Percentiles rank a stretch among this genome's conserved stretches.
These are phyloP conservation scores for pig (Sus scrofa) DNA, from an alignment of 2,113 vertebrate species.

Conservation along the genomic window T2T-Sscrofa CM000818.6:96706001-96706500, in stretches of 20 bases:
- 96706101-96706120: background rate
- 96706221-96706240: background rate
- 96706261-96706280: background rate
- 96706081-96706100: background rate
- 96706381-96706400: background rate
- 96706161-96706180: background rate
- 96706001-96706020: background rate
- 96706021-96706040: background rate
- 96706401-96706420: background rate
- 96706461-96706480: constrained; percentile 53
- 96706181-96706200: background rate
- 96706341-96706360: constrained; percentile 32
- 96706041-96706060: background rate
- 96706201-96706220: background rate
- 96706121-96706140: background rate
- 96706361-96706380: background rate
- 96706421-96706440: constrained; percentile 17
- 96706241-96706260: background rate
- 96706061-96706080: background rate
- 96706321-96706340: constrained; percentile 8
- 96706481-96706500: background rate
- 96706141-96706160: background rate
- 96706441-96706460: background rate
- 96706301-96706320: background rate
- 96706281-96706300: background rate